Base-by-base conservation (phyloP, 2,797 vertebrate genomes). In the Apodemus agrarius region DNA sequence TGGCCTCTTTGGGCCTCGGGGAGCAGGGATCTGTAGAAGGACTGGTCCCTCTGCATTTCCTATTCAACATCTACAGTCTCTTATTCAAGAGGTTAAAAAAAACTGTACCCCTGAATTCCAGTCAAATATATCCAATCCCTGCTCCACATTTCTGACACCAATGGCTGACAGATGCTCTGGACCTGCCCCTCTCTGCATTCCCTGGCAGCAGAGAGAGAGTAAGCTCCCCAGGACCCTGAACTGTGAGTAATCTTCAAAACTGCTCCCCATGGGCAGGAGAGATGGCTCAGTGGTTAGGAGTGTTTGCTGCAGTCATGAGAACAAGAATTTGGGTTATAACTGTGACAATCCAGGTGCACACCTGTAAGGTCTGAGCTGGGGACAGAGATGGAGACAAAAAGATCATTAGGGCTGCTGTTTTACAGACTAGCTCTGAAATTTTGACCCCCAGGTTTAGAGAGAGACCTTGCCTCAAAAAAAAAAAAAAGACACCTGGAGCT, bases 71-170 rank as follows among this genome's bases (percentile, higher is more conserved):
- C 67, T 11, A 22, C 26, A 90, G 16, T 12, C 29, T 54, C 67
- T 78, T 61, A 61, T 17, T 89, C 76, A 54, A 59, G 0, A 72
- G 29, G 10, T n/a, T 65, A 11, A 16, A 78, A 49, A 54, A 54
- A 74, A 57, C 24, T 40, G 22, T 57, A 87, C 24, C 29, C 31
- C 43, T 78, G 40, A 91, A 91, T 91, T 93, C 81, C 72, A 96
- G 40, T n/a, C 16, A 6, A 59, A 22, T 69, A 43, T 43, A 69
- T 34, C 59, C 61, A 57, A 43, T 67, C 34, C 34, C 52, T 57
- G 7, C 10, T 88, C 40, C 67, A 63, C 11, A 13, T 40, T 69
- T 79, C 72, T 92, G 49, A 46, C 43, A 75, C 4, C 57, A 49
- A 19, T 52, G 75, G 43, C 59, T 79, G 75, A n/a, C 75, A 65